Conservation (phyloP, 1,140 invertebrate species). For the Procambarus virginalis region DNA sequence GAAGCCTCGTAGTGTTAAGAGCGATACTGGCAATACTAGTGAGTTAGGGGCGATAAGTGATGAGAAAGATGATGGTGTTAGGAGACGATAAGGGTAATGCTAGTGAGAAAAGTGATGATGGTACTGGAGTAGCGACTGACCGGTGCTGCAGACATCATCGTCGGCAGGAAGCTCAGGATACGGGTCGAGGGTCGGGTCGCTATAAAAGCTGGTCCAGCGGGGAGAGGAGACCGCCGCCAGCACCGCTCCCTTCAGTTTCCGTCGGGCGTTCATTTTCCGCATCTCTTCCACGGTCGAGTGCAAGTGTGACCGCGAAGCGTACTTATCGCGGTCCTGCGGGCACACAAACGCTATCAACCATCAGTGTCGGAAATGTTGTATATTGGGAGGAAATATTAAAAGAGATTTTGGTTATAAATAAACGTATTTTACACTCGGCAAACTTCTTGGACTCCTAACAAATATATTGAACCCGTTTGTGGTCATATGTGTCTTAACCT, state of each 20-base stretch:
- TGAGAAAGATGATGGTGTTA: background rate
- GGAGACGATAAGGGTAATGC: background rate
- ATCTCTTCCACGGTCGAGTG: conserved; percentile 95
- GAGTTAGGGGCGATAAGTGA: background rate
- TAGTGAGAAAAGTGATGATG: background rate
- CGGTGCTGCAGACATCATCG: conserved; percentile 68
- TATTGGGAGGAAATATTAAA: too few relatives aligned
- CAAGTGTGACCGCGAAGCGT: conserved; percentile 88
- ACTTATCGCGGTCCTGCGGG: conserved; percentile 89
- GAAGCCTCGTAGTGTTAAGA: background rate
- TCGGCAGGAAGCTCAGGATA: conserved; percentile 77
- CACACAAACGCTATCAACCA: background rate
- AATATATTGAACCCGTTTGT: too few relatives aligned
- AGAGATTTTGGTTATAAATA: too few relatives aligned
- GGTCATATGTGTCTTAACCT: too few relatives aligned
- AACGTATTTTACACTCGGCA: too few relatives aligned
- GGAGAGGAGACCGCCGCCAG: conserved; percentile 91
- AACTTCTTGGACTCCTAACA: too few relatives aligned
- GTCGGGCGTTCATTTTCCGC: conserved; percentile 95
- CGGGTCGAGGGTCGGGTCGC: conserved; percentile 80
- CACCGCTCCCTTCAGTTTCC: conserved; percentile 95
- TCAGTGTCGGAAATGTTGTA: too few relatives aligned
- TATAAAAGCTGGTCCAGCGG: conserved; percentile 85
- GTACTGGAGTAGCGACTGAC: conserved; percentile 20
- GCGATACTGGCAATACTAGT: background rate